Conservation (phyloP, 2,888 invertebrate genomes). For the Macrophya annulata region DNA sequence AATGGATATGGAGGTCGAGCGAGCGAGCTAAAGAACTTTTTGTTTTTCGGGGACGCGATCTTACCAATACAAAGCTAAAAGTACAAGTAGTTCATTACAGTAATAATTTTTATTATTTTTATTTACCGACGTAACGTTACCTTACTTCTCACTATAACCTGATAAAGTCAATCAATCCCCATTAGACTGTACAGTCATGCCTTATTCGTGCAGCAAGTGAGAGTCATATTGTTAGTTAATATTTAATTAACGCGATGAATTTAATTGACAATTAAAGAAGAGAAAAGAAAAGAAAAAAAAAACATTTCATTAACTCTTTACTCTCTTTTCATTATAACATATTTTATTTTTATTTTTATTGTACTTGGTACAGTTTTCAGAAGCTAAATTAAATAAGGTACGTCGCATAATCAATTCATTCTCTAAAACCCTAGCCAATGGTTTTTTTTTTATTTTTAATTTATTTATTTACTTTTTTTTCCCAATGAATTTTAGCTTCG, state of each 20-base stretch:
- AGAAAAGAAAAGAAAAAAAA: background rate
- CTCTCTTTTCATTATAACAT: constrained; percentile 3
- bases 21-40: constrained; percentile 57
- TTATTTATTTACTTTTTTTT: background rate
- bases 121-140: constrained; percentile 73
- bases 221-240: constrained; percentile 38
- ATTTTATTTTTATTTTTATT: background rate
- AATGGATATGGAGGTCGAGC: constrained; percentile 60
- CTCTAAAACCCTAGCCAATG: background rate
- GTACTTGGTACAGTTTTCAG: constrained; percentile 46
- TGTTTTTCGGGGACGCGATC: constrained; percentile 71
- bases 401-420: constrained; percentile 51
- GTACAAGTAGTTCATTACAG: constrained; percentile 78
- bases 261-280: background rate
- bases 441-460: background rate
- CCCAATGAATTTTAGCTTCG: background rate
- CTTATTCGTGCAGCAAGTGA: constrained; percentile 58
- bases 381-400: constrained; percentile 49
- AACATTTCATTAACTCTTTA: constrained; percentile 12
- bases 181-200: constrained; percentile 53
- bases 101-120: constrained; percentile 75
- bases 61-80: constrained; percentile 79
- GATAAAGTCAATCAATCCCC: constrained; percentile 71
- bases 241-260: constrained; percentile 24
- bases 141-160: constrained; percentile 76